Evolutionary conservation across 2,797 vertebrate genomes (phyloP).

Genomic region (Tragopan temminckii): DNA sequence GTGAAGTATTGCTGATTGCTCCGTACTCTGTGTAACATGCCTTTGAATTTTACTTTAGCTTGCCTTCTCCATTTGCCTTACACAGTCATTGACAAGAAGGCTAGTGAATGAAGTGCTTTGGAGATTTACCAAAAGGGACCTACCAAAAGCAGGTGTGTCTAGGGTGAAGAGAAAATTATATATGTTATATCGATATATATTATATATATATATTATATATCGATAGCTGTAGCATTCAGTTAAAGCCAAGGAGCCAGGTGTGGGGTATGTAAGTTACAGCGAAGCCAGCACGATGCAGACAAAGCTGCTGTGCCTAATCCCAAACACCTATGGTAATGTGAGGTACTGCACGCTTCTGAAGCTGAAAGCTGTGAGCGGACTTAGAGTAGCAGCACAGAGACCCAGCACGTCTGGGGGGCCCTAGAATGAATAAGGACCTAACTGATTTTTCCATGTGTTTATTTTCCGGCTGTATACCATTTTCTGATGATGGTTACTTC

Average conservation of each 20-base stretch:
- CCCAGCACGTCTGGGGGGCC: rapidly evolving
- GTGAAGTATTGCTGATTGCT: neutral
- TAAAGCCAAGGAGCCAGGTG: neutral
- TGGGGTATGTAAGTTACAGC: neutral
- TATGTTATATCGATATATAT: too few relatives aligned
- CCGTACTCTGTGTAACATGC: neutral
- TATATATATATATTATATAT: too few relatives aligned
- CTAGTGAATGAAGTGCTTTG: neutral
- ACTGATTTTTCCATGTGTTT: neutral
- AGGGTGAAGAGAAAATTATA: neutral
- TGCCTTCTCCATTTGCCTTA: neutral
- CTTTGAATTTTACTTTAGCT: neutral
- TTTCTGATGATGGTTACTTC: neutral
- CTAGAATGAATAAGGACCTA: neutral
- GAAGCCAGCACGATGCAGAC: neutral
- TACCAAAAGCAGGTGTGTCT: neutral
- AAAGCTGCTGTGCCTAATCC: neutral
- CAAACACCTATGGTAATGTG: neutral
- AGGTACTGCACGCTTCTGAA: neutral
- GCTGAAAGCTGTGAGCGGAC: neutral
- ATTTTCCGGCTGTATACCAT: neutral
- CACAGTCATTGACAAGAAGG: neutral
- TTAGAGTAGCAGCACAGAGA: neutral
- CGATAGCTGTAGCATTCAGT: neutral
- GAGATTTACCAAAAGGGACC: neutral